phyloP scores from a whole-genome alignment of 2,113 vertebrate species.

The Galeopterus variegatus region DNA sequence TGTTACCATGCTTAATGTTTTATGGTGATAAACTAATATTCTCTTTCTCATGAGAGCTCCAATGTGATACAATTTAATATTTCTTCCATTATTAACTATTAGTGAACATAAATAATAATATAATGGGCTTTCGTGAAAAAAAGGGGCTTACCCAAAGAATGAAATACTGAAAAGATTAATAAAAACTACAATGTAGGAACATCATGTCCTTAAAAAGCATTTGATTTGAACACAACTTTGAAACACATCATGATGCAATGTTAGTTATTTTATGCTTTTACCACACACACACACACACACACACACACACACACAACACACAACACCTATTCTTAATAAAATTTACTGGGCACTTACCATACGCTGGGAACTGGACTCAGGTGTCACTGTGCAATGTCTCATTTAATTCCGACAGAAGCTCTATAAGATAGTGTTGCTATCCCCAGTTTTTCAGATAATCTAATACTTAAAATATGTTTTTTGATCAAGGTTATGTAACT shows the following conservation, averaged over 20 bases:
- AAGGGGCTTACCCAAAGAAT: slow-evolving; percentile 35
- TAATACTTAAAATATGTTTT: not conserved
- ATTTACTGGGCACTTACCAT: not conserved
- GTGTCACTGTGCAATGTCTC: not conserved
- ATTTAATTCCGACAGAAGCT: not conserved
- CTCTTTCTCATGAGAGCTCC: slow-evolving; percentile 60
- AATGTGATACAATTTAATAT: slow-evolving; percentile 38
- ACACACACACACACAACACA: not conserved
- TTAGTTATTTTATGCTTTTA: slow-evolving; percentile 26
- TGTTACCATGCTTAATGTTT: not conserved
- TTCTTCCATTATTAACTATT: slow-evolving; percentile 34
- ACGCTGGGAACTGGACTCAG: not conserved
- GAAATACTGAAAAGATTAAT: slow-evolving; percentile 55
- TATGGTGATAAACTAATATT: slow-evolving; percentile 45
- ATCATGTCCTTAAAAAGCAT: slow-evolving; percentile 62
- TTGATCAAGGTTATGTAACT: not conserved
- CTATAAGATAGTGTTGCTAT: not conserved
- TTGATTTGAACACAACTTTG: slow-evolving; percentile 77
- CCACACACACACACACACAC: not conserved
- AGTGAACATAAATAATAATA: slow-evolving; percentile 71
- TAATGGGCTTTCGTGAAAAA: slow-evolving; percentile 5
- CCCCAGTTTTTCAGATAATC: not conserved
- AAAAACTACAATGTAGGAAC: slow-evolving; percentile 65
- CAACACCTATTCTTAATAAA: not conserved
- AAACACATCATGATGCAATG: slow-evolving; percentile 21